Conservation (phyloP, 1,140 invertebrate species). For the Drosophila lacertosa region DNA sequence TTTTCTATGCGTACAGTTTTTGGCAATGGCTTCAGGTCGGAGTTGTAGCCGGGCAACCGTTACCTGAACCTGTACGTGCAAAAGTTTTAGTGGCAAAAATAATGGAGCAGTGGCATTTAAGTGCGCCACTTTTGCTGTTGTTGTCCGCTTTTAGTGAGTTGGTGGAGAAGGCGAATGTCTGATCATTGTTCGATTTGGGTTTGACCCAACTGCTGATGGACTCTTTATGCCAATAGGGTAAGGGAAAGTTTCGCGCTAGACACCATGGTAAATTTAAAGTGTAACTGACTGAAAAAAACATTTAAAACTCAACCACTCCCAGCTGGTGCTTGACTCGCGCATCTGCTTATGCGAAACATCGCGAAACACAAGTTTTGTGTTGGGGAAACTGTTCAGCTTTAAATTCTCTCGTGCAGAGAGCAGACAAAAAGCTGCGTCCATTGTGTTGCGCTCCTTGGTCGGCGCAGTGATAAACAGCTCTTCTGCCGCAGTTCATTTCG, state of each 20-base stretch:
- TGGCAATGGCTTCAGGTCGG: not conserved
- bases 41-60: constrained; percentile 2
- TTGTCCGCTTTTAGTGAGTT: constrained; percentile 2
- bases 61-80: constrained; percentile 63
- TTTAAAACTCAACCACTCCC: no score
- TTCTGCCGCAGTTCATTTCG: constrained; percentile 28
- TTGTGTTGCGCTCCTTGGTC: not conserved
- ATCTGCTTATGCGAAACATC: not conserved
- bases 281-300: not conserved
- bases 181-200: constrained; percentile 42
- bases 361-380: no score
- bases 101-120: constrained; percentile 67
- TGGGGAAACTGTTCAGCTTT: not conserved
- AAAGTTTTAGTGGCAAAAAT: constrained; percentile 78
- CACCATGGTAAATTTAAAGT: not conserved
- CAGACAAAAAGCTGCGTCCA: not conserved
- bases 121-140: constrained; percentile 42
- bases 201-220: constrained; percentile 10
- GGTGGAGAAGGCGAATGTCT: constrained; percentile 1
- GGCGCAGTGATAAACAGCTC: constrained; percentile 24
- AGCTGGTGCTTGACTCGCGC: no score
- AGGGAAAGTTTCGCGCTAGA: not conserved
- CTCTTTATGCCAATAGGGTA: not conserved
- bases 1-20: constrained; percentile 32
- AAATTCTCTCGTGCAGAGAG: not conserved